phyloP scores from a whole-genome alignment of 92 coral and sea anemone genomes.

The Micromussa lordhowensis region DNA sequence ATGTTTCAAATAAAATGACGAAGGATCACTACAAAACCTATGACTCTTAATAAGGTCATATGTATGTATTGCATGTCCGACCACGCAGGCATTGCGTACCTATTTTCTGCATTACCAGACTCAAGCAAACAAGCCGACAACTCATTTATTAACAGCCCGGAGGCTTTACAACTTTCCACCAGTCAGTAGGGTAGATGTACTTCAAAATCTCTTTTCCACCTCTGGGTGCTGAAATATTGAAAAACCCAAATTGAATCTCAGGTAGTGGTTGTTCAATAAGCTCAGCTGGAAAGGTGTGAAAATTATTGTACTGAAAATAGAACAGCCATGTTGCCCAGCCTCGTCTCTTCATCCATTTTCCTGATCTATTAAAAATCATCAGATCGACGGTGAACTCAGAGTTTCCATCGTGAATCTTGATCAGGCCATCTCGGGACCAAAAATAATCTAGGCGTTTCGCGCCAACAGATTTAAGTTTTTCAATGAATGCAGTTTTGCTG shows the following conservation, averaged over 20 bases:
- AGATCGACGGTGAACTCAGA: constrained; percentile 65
- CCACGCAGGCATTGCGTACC: too few relatives aligned
- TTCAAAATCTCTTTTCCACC: constrained; percentile 72
- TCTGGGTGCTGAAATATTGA: constrained; percentile 68
- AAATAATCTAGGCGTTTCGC: background rate
- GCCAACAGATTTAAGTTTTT: constrained; percentile 40
- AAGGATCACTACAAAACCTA: too few relatives aligned
- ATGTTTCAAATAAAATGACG: too few relatives aligned
- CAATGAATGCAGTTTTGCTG: constrained; percentile 29
- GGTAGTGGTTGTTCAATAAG: constrained; percentile 78
- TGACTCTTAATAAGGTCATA: too few relatives aligned
- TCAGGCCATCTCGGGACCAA: constrained; percentile 42
- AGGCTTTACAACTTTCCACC: constrained; percentile 80
- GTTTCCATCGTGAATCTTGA: constrained; percentile 29
- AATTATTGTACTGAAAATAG: constrained; percentile 59
- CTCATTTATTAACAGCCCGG: constrained; percentile 1
- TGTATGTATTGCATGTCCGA: too few relatives aligned
- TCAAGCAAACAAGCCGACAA: too few relatives aligned
- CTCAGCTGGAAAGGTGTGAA: constrained; percentile 70
- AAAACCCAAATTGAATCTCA: constrained; percentile 65
- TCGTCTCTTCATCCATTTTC: constrained; percentile 67
- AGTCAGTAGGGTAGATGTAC: constrained; percentile 68
- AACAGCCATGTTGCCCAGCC: constrained; percentile 74
- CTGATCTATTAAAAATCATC: constrained; percentile 61
- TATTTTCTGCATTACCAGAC: too few relatives aligned